These are phyloP conservation scores for Cariama cristata DNA, from an alignment of 2,113 vertebrate species.

Conservation along the genomic window DNA sequence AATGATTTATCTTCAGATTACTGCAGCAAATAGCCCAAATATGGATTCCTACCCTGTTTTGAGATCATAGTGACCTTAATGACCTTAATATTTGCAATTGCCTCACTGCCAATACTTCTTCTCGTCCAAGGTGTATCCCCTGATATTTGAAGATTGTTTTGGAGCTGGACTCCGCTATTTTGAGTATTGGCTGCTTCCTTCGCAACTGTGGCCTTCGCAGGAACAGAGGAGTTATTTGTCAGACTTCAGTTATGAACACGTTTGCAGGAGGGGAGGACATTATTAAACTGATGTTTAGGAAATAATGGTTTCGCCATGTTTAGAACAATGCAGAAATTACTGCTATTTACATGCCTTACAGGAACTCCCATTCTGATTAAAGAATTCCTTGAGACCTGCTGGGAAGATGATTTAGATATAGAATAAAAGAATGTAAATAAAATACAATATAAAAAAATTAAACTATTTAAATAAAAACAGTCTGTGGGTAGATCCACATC, in stretches of 20 bases:
- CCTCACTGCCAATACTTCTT: conserved; percentile 33
- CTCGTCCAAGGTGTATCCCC: conserved; percentile 47
- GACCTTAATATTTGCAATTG: conserved; percentile 58
- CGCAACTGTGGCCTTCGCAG: neutral
- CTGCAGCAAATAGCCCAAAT: conserved; percentile 22
- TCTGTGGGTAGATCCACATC: neutral
- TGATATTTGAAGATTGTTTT: conserved; percentile 60
- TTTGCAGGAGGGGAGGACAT: neutral
- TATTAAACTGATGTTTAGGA: conserved; percentile 2
- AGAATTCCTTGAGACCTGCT: neutral
- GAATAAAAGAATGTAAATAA: neutral
- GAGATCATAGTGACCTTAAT: conserved; percentile 61
- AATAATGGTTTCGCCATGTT: neutral
- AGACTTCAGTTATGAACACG: conserved; percentile 28
- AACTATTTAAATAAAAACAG: neutral
- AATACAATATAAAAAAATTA: neutral
- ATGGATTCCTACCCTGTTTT: conserved; percentile 41
- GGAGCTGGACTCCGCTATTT: conserved; percentile 33
- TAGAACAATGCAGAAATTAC: neutral
- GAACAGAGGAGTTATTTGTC: conserved; percentile 43
- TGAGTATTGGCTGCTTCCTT: conserved; percentile 45
- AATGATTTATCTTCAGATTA: conserved; percentile 42
- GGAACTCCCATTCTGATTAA: neutral
- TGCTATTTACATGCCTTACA: neutral
- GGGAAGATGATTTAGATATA: neutral